phyloP scores from a whole-genome alignment of 2,888 invertebrate genomes.

The Arrhopalites spinosus region DNA sequence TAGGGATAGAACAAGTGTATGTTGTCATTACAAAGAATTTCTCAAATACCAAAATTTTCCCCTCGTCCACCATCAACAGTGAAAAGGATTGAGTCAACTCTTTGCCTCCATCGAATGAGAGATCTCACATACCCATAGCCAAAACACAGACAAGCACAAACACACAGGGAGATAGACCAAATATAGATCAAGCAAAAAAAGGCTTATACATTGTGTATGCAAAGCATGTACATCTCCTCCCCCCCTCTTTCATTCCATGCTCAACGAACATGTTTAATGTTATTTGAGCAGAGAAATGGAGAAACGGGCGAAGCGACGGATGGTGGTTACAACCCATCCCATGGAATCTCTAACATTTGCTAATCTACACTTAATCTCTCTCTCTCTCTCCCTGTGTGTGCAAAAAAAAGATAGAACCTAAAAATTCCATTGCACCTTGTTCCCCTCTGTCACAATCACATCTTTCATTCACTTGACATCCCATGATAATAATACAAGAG shows the following conservation, averaged over 20 bases:
- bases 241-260: constrained; percentile 1
- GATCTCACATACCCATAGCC: no score
- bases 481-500: neutral
- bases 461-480: neutral
- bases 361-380: constrained; percentile 33
- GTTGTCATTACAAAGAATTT: constrained; percentile 3
- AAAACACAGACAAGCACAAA: no score
- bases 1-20: neutral
- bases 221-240: constrained; percentile 25
- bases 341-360: constrained; percentile 29
- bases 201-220: constrained; percentile 19
- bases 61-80: neutral
- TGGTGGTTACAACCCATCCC: constrained; percentile 28
- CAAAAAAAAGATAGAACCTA: no score
- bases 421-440: no score
- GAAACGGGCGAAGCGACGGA: constrained; percentile 11
- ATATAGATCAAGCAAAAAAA: constrained; percentile 27
- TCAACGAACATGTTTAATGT: neutral
- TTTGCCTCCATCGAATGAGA: no score
- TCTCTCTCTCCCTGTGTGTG: constrained; percentile 1
- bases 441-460: neutral
- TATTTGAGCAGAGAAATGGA: neutral
- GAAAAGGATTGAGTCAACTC: neutral
- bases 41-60: neutral
- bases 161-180: constrained; percentile 1